Base-by-base conservation (phyloP, 2,113 vertebrate species). In the Aptenodytes patagonicus region DNA sequence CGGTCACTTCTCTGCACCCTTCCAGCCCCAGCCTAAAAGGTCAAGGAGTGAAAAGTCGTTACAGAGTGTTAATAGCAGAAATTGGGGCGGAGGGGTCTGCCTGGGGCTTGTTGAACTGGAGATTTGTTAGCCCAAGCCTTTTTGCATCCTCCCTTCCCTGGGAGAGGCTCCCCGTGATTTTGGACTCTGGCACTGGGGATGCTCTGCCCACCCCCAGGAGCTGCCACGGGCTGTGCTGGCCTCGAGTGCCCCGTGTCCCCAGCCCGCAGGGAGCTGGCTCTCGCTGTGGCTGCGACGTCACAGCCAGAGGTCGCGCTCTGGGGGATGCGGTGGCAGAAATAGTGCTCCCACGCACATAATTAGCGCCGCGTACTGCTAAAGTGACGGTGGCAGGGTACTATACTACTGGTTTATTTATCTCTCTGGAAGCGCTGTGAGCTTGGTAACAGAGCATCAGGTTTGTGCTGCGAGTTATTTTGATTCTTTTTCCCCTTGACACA, bases 231-330 rank as follows among this genome's bases (percentile, higher is more conserved):
- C 49, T 3, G 1, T 5, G 5, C 31, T 46, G 64, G 42, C 38
- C 49, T 62, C 1, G 0, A 22, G 9, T n/a, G n/a, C 21, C 40
- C 40, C 5, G 0, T 28, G 52, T 64, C 40, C 22, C 36, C 34
- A 46, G 44, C 19, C 21, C 1, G 0, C 1, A 16, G 38, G 11
- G 46, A 55, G 9, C 29, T 16, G 47, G 49, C 20, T 34, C 28
- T 4, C 0, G 4, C 61, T 60, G 52, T 0, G 0, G 22, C 38
- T 58, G 75, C 0, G 0, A 24, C 0, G 0, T 24, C 61, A 13
- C 0, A 0, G 31, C 54, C 0, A 0, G 49, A 60, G 69, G n/a
- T 42, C 40, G 46, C 1, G 4, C 34, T 49, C 52, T 7, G 0
- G 83, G 58, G 20, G 36, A 12, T 26, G 61, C 0, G 5, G 31